A percentile compares a stretch with the other conserved stretches of the same genome.
These are phyloP conservation scores for Arrhopalites spinosus DNA, from an alignment of 2,888 invertebrate species.

Conservation along the genomic window DNA sequence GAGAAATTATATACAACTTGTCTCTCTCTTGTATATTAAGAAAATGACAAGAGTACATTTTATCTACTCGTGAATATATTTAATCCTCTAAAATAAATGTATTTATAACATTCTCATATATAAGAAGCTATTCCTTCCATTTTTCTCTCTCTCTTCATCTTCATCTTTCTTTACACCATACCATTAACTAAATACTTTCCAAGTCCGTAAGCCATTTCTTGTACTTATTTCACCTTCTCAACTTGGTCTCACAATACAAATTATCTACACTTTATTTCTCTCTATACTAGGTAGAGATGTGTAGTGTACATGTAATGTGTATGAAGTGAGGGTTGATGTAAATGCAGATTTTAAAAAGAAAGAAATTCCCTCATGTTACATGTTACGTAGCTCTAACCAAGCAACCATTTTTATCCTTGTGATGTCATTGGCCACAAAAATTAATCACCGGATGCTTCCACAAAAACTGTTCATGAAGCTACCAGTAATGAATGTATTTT, in stretches of 20 bases:
- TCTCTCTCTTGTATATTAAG: neutral
- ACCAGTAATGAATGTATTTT: constrained; percentile 55
- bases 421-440: constrained; percentile 47
- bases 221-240: constrained; percentile 9
- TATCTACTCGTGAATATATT: constrained; percentile 2
- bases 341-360: constrained; percentile 41
- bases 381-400: constrained; percentile 38
- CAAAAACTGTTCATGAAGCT: constrained; percentile 56
- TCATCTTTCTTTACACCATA: neutral
- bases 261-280: constrained; percentile 28
- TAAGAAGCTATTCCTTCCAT: neutral
- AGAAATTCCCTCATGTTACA: constrained; percentile 27
- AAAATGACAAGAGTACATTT: neutral
- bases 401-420: constrained; percentile 53
- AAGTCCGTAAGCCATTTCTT: constrained; percentile 3
- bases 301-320: neutral
- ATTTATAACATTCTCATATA: constrained; percentile 33
- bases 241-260: constrained; percentile 27
- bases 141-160: neutral
- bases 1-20: neutral
- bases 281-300: neutral
- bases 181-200: constrained; percentile 2
- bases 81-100: neutral
- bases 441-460: constrained; percentile 57
- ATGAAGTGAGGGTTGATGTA: constrained; percentile 10